Percentiles rank a stretch among this genome's conserved stretches.
These are phyloP conservation scores for Drosophila lutescens DNA, from an alignment of 2,888 invertebrate genomes.

Conservation along the genomic window DNA sequence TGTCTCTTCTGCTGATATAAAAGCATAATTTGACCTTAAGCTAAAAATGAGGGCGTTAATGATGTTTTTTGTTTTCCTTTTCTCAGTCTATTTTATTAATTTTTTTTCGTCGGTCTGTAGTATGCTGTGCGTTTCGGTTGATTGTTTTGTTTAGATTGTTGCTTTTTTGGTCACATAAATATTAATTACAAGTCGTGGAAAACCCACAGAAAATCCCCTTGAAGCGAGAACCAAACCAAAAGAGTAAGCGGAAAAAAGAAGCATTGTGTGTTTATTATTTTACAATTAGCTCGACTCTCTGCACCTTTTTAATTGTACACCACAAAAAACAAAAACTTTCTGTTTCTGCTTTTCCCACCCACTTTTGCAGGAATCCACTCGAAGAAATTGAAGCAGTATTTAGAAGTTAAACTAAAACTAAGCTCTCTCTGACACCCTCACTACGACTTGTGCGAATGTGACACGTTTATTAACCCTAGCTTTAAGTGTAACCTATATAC, in stretches of 20 bases:
- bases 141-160: conserved; percentile 51
- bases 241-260: conserved; percentile 16
- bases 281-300: conserved; percentile 30
- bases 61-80: conserved; percentile 68
- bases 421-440: conserved; percentile 44
- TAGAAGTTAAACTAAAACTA: conserved; percentile 82
- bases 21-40: conserved; percentile 80
- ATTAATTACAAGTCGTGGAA: conserved; percentile 70
- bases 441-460: conserved; percentile 64
- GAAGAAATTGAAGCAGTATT: conserved; percentile 85
- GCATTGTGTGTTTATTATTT: conserved; percentile 25
- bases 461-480: conserved; percentile 59
- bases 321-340: conserved; percentile 48
- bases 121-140: conserved; percentile 39
- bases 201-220: conserved; percentile 30
- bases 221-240: conserved; percentile 38
- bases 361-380: conserved; percentile 84
- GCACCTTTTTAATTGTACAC: conserved; percentile 60
- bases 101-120: conserved; percentile 44
- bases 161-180: conserved; percentile 67
- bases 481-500: conserved; percentile 21
- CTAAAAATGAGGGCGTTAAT: conserved; percentile 81
- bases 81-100: conserved; percentile 45
- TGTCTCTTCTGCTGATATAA: conserved; percentile 53
- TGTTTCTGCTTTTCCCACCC: conserved; percentile 61